Conservation (phyloP, 2,797 vertebrate species). For the Mycteria americana region DNA sequence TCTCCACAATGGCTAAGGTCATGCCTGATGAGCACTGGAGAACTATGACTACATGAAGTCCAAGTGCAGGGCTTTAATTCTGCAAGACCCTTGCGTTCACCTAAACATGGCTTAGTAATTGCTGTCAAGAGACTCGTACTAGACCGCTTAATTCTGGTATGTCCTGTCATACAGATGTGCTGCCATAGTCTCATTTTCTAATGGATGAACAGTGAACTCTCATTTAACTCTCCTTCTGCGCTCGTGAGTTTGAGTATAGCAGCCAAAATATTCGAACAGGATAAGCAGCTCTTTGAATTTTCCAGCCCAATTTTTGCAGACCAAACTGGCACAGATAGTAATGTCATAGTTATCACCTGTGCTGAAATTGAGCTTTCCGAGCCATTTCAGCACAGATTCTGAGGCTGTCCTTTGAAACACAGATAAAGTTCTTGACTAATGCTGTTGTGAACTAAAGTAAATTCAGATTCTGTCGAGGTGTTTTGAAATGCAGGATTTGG, state of each 20-base stretch:
- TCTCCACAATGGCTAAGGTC: background rate
- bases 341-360: background rate
- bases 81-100: background rate
- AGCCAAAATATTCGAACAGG: background rate
- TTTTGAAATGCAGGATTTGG: slow-evolving; percentile 49
- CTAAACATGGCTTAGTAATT: background rate
- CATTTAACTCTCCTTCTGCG: background rate
- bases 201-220: no score
- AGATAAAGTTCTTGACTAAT: slow-evolving; percentile 3
- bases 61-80: background rate
- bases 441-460: background rate
- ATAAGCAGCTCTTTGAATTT: background rate
- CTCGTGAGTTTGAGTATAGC: background rate
- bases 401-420: slow-evolving; percentile 13
- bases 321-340: background rate
- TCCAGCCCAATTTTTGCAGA: background rate
- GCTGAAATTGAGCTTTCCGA: background rate
- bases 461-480: background rate
- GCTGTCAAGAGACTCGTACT: background rate
- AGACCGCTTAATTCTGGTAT: rapidly evolving
- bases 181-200: background rate
- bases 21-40: background rate
- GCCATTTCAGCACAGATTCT: background rate
- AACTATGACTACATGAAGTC: background rate
- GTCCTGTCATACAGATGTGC: background rate